Evolutionary conservation across 2,113 vertebrate species (phyloP).

Genomic region (Actinemys pallida): DNA sequence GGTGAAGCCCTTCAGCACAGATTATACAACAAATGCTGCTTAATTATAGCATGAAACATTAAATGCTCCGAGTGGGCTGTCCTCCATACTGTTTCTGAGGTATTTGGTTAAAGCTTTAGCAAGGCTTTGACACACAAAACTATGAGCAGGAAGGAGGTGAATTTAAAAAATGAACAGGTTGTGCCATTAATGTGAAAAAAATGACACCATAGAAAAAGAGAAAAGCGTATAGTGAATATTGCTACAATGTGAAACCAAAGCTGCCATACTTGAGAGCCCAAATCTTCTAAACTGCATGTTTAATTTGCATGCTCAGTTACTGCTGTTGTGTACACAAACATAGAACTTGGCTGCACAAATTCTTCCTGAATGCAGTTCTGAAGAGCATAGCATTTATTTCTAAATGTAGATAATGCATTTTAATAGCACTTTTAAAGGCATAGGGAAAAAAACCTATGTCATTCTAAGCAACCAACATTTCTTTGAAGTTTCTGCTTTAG

Average conservation of each 20-base stretch:
- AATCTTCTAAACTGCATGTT: background rate
- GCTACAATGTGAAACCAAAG: background rate
- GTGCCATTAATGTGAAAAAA: background rate
- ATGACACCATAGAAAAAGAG: background rate
- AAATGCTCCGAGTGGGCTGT: background rate
- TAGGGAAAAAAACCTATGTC: accelerated
- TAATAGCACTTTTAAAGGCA: background rate
- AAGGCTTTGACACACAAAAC: background rate
- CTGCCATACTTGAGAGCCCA: background rate
- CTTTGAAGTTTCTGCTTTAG: conserved; percentile 54
- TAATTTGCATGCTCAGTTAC: background rate
- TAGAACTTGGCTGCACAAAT: background rate
- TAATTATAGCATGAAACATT: background rate
- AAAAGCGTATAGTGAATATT: background rate
- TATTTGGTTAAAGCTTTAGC: background rate
- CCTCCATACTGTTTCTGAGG: background rate
- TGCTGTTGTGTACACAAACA: background rate
- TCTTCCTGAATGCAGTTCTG: background rate
- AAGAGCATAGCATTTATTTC: background rate
- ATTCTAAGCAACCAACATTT: conserved; percentile 8
- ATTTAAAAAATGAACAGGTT: background rate
- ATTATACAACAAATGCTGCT: background rate
- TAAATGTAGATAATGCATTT: background rate
- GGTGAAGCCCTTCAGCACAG: background rate
- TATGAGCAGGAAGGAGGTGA: background rate